Conservation (phyloP, 2,888 invertebrate genomes). For the Eristalis intricaria region DNA sequence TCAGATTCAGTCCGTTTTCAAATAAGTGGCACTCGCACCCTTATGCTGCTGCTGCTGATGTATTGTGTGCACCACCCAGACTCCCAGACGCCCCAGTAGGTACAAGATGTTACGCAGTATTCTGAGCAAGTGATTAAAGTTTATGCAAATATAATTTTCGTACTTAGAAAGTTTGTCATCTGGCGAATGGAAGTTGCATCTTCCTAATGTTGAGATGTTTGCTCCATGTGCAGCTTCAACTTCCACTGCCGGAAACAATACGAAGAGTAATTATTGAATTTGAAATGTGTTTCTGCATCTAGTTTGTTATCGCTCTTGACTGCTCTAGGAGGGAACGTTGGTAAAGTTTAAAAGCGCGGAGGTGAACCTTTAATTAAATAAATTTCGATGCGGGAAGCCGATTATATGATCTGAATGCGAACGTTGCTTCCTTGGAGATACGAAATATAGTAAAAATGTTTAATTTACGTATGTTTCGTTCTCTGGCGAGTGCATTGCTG, state of each 20-base stretch:
- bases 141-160: conserved; percentile 71
- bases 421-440: neutral
- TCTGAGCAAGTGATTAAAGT: conserved; percentile 68
- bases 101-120: conserved; percentile 37
- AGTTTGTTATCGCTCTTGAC: conserved; percentile 43
- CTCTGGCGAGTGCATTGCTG: neutral
- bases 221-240: conserved; percentile 20
- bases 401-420: neutral
- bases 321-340: conserved; percentile 3
- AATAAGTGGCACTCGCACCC: neutral
- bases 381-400: neutral
- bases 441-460: neutral
- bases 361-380: conserved; percentile 55
- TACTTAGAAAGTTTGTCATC: conserved; percentile 69
- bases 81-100: neutral
- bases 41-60: neutral
- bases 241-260: conserved; percentile 28
- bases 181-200: conserved; percentile 44
- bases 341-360: conserved; percentile 19
- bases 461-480: neutral
- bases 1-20: conserved; percentile 33
- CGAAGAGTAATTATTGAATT: conserved; percentile 47
- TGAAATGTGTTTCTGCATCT: conserved; percentile 40
- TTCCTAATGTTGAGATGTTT: conserved; percentile 12
- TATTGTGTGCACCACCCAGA: neutral